These are phyloP conservation scores for Diloba caeruleocephala DNA, from an alignment of 2,888 invertebrate genomes.

Conservation along the genomic window DNA sequence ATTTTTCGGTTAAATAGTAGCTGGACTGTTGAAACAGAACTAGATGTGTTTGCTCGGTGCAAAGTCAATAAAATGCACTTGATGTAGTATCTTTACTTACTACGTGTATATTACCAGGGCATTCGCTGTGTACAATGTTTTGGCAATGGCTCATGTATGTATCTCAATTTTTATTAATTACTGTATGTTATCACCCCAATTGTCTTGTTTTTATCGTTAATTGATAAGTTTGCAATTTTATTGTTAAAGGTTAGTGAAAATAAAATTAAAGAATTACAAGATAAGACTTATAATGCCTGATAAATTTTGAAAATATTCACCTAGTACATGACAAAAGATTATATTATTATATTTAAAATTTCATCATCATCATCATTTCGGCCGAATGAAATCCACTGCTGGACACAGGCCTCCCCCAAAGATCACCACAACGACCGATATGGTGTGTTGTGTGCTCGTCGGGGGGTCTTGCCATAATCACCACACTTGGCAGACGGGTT, in stretches of 20 bases:
- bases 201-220: not conserved
- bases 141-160: slow-evolving; percentile 48
- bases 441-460: no score
- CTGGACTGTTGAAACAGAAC: slow-evolving; percentile 22
- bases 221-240: not conserved
- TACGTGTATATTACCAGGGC: slow-evolving; percentile 3
- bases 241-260: not conserved
- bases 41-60: slow-evolving; percentile 26
- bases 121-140: slow-evolving; percentile 35
- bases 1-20: slow-evolving; percentile 12
- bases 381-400: no score
- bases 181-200: not conserved
- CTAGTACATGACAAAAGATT: no score
- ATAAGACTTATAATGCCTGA: no score
- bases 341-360: no score
- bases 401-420: no score
- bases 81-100: slow-evolving; percentile 5
- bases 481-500: no score
- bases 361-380: no score
- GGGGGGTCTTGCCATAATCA: no score
- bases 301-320: no score
- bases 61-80: slow-evolving; percentile 9
- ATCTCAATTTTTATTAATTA: not conserved
- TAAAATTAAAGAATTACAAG: not conserved
- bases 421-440: no score